Evolutionary conservation across 92 coral and sea anemone genomes (phyloP), one percentile per base, ranked within the genome.

Genomic region (Hydrozoanthus gracilis): DNA sequence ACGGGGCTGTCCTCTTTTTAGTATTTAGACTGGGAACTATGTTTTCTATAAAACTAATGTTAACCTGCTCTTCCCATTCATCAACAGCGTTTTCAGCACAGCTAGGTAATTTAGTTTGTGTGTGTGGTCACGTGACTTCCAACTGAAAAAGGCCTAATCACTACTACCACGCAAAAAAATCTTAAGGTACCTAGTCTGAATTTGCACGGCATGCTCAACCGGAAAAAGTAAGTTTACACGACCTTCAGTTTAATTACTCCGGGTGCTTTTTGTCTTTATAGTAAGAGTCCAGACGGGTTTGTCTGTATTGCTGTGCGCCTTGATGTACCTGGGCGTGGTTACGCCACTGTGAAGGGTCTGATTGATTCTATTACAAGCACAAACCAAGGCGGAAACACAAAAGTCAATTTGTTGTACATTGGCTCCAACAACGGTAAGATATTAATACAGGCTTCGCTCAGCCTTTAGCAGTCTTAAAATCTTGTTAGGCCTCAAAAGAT

Each of bases 371-470:
- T 76, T 18, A 58, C 44, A 39, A 7, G 6, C 50, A 54, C 18
- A 11, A 50, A 52, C 55, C 66, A 27, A 6, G 15, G 18, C 16
- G 16, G n/a, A 4, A 49, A 54, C 5, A 76, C 5, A 17, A 9
- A 15, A 8, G 79, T 52, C 35, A 75, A 39, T 7, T 47, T 76
- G 54, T 44, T 76, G 17, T 76, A 76, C 46, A 3, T 76, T 10
- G 82, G 67, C 54, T 16, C 82, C 51, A 44, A 76, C 17, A 9
- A 76, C 54, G 82, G 82, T 76, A 50, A 76, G 67, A 76, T 6
- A 5, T 9, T 44, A 45, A 4, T 46, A 12, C 8, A 0, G 9
- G 64, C 15, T 4, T 11, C 15, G 64, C 15, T 58, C 15, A 58
- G 3, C 12, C 64, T 11, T 58, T 58, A 58, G 64, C 64, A 3